Percentiles rank a stretch among this genome's conserved stretches.
These are phyloP conservation scores for Phoxinus phoxinus DNA, from an alignment of 2,113 vertebrate species.

Conservation along the genomic window DNA sequence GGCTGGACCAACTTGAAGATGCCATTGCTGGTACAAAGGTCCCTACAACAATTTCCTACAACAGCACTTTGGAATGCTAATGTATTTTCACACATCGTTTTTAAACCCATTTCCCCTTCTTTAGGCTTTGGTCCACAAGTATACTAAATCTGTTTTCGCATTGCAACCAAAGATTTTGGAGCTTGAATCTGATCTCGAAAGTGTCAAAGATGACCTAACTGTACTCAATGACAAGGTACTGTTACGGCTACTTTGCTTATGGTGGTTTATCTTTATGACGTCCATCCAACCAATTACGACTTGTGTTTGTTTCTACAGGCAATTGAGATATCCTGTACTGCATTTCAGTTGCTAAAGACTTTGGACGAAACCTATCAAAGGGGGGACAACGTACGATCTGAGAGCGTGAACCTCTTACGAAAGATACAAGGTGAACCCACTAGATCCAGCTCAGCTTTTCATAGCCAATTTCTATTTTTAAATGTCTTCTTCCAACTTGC, in stretches of 20 bases:
- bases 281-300: background rate
- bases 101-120: slow-evolving; percentile 50
- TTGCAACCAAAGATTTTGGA: slow-evolving; percentile 71
- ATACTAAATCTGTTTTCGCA: slow-evolving; percentile 65
- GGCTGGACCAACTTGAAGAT: slow-evolving; percentile 74
- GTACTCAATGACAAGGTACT: slow-evolving; percentile 80
- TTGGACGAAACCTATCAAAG: slow-evolving; percentile 70
- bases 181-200: slow-evolving; percentile 74
- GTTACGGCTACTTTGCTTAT: background rate
- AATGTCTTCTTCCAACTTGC: background rate
- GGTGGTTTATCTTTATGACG: background rate
- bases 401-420: slow-evolving; percentile 71
- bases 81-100: background rate
- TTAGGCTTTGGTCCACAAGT: slow-evolving; percentile 74
- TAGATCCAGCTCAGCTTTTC: background rate
- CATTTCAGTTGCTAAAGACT: slow-evolving; percentile 71
- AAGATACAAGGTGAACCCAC: slow-evolving; percentile 76
- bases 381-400: slow-evolving; percentile 74
- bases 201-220: slow-evolving; percentile 72
- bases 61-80: background rate
- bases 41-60: background rate
- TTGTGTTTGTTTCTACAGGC: slow-evolving; percentile 36
- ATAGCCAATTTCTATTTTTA: background rate
- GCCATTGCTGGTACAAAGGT: slow-evolving; percentile 78
- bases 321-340: slow-evolving; percentile 66